phyloP scores from a whole-genome alignment of 2,797 vertebrate genomes.

The Periparus ater region DNA sequence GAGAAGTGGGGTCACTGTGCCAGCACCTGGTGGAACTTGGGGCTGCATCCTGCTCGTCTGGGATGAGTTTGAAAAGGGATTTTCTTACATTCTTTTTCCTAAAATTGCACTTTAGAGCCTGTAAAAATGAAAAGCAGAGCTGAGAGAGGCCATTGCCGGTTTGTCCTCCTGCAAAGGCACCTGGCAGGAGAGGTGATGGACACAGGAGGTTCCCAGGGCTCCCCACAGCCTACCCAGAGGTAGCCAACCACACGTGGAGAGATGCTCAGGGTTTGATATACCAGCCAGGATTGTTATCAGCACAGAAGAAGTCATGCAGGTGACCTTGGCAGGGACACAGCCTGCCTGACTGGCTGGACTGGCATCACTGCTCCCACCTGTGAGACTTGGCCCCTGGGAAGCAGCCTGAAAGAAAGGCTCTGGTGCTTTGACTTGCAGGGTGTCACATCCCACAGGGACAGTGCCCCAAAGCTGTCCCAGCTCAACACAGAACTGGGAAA shows the following conservation, averaged over 20 bases:
- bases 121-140: neutral
- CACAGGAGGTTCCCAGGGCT: rapidly evolving
- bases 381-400: neutral
- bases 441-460: neutral
- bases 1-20: neutral
- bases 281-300: rapidly evolving
- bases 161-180: neutral
- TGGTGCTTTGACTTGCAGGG: neutral
- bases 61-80: neutral
- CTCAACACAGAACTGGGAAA: rapidly evolving
- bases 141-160: neutral
- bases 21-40: neutral
- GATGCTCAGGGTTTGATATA: neutral
- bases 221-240: neutral
- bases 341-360: neutral
- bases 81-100: neutral
- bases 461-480: neutral
- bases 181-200: rapidly evolving
- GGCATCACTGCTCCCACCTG: neutral
- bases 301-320: neutral
- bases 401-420: neutral
- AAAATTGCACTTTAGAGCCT: neutral
- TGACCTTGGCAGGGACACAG: neutral
- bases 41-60: neutral
- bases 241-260: rapidly evolving